These are phyloP conservation scores for Acanthaster planci DNA, from an alignment of 35 echinoderm and acorn worm species.

Conservation along the genomic window DNA sequence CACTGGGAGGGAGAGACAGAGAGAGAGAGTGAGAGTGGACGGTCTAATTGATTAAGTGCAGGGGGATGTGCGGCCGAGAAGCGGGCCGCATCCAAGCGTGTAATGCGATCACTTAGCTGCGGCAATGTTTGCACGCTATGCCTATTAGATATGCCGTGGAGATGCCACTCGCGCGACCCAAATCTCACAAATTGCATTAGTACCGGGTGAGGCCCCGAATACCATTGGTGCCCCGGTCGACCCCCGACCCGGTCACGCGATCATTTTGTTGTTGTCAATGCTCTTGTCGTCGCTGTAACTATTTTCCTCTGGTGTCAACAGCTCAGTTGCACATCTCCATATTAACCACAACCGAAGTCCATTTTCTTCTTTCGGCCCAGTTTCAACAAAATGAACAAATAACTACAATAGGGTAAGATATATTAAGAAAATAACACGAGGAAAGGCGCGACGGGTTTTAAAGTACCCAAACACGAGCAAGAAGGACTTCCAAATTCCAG, in stretches of 20 bases:
- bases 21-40: background rate
- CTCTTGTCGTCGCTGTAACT: too few species aligned
- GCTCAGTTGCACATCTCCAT: too few species aligned
- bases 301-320: too few species aligned
- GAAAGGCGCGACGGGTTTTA: too few species aligned
- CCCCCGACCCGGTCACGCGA: conserved; percentile 16
- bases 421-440: too few species aligned
- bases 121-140: conserved; percentile 78
- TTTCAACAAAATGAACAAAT: too few species aligned
- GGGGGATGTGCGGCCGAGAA: background rate
- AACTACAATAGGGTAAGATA: too few species aligned
- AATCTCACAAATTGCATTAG: conserved; percentile 56
- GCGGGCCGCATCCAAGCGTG: conserved; percentile 36
- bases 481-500: too few species aligned
- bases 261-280: background rate
- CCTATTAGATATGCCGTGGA: conserved; percentile 58
- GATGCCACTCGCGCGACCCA: conserved; percentile 41
- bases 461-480: too few species aligned
- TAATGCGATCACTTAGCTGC: conserved; percentile 79
- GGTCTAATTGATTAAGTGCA: conserved; percentile 68
- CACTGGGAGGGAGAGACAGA: too few species aligned
- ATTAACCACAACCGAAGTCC: too few species aligned
- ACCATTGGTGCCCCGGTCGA: background rate
- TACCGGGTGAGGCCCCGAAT: conserved; percentile 2
- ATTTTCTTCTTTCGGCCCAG: too few species aligned